These are phyloP conservation scores for Sialia sialis DNA, from an alignment of 2,113 vertebrate species.

Conservation along the genomic window DNA sequence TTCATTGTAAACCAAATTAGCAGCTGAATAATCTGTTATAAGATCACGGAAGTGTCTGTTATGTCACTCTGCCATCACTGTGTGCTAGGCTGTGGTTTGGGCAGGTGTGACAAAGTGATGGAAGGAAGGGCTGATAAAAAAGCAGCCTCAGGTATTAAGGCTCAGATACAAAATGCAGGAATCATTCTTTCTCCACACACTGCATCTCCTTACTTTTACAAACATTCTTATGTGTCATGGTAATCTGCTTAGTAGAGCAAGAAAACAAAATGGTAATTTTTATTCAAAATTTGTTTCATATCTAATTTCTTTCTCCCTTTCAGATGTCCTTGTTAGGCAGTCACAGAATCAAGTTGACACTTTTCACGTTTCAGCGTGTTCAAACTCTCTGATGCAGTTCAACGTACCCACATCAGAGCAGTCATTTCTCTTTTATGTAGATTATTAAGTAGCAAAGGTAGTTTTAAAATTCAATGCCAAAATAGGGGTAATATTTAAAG, in stretches of 20 bases:
- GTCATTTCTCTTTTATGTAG: background rate
- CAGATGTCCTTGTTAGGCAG: background rate
- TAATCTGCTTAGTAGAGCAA: background rate
- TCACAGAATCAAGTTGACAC: background rate
- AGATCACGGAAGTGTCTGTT: background rate
- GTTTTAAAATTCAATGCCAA: background rate
- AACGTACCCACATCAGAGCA: background rate
- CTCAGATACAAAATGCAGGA: background rate
- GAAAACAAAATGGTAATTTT: background rate
- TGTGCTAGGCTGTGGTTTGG: background rate
- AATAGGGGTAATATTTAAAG: background rate
- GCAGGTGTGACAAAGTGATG: background rate
- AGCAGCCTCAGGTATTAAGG: background rate
- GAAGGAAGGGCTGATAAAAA: background rate
- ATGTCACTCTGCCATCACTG: background rate
- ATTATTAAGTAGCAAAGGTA: background rate
- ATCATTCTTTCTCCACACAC: background rate
- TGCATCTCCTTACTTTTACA: background rate
- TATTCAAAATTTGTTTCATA: background rate
- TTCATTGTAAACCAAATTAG: background rate
- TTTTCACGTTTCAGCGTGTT: accelerated
- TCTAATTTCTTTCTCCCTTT: background rate
- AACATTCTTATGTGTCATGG: background rate
- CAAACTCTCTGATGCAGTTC: background rate
- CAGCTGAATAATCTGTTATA: background rate